Evolutionary conservation across 2,113 vertebrate genomes (phyloP).

Genomic region (Pterocles burchelli): DNA sequence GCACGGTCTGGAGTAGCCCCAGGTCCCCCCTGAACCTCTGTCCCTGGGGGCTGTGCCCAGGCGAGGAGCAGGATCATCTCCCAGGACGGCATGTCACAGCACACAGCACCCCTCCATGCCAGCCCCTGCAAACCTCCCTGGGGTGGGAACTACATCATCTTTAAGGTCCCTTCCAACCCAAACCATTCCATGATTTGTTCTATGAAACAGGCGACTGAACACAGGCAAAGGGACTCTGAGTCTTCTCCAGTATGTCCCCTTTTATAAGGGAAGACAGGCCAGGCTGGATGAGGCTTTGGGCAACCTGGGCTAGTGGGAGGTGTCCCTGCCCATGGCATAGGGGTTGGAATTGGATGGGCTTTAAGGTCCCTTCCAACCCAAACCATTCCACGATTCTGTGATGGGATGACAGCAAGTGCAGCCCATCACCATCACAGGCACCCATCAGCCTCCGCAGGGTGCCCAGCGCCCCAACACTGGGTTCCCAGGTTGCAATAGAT

Average conservation of each 20-base stretch:
- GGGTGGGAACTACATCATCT: no score
- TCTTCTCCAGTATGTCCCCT: not conserved
- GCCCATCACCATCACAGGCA: not conserved
- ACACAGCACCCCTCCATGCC: not conserved
- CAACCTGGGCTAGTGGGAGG: no score
- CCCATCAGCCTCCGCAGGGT: not conserved
- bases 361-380: no score
- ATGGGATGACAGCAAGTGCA: not conserved
- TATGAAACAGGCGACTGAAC: not conserved
- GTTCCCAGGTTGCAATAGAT: not conserved
- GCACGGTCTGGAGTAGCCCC: not conserved
- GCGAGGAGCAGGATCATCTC: not conserved
- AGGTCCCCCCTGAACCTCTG: not conserved
- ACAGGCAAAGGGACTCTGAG: not conserved
- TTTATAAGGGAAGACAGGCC: not conserved
- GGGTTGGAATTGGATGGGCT: no score
- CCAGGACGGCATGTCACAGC: not conserved
- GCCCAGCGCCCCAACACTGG: accelerated
- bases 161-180: no score
- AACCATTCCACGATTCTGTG: no score
- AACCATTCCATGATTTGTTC: no score
- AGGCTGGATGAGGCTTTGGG: no score
- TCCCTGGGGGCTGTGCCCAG: not conserved
- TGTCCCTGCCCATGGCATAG: no score
- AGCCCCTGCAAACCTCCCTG: not conserved